Evolutionary conservation across 2,797 vertebrate species (phyloP).

Genomic region (Poecile montanus): DNA sequence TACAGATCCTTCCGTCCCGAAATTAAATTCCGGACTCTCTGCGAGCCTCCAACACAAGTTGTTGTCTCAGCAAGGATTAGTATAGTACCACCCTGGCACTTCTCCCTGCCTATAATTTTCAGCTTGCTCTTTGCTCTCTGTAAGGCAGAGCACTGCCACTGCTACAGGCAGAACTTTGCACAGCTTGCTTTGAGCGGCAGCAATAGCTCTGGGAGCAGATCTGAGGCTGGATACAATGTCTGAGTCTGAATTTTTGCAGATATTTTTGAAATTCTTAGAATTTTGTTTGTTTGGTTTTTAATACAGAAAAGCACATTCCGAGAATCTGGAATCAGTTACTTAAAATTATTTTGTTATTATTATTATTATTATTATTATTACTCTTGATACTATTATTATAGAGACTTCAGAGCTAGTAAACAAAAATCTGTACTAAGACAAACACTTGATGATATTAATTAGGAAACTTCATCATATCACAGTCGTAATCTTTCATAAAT

Average conservation of each 20-base stretch:
- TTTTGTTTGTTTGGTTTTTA: neutral
- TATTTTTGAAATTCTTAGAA: neutral
- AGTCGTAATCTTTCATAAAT: neutral
- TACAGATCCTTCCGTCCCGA: slow-evolving; percentile 53
- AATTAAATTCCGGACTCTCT: slow-evolving; percentile 50
- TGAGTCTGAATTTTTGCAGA: neutral
- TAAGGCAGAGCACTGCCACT: neutral
- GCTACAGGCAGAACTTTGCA: slow-evolving; percentile 19
- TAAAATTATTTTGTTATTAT: neutral
- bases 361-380: neutral
- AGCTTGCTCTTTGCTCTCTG: slow-evolving; percentile 55
- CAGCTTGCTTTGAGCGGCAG: neutral
- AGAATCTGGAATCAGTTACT: neutral
- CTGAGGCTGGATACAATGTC: neutral
- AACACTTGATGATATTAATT: slow-evolving; percentile 27
- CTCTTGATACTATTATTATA: neutral
- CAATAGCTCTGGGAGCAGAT: neutral
- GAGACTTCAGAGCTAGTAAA: neutral
- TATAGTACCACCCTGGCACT: slow-evolving; percentile 44
- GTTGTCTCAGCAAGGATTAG: slow-evolving; percentile 61
- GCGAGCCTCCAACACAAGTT: slow-evolving; percentile 22
- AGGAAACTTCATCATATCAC: neutral
- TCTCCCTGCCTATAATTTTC: slow-evolving; percentile 59
- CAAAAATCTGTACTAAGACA: neutral
- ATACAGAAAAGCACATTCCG: neutral